Evolutionary conservation across 1,140 invertebrate genomes (phyloP), one percentile per base, ranked within the genome.

Genomic region (Cydia fagiglandana): DNA sequence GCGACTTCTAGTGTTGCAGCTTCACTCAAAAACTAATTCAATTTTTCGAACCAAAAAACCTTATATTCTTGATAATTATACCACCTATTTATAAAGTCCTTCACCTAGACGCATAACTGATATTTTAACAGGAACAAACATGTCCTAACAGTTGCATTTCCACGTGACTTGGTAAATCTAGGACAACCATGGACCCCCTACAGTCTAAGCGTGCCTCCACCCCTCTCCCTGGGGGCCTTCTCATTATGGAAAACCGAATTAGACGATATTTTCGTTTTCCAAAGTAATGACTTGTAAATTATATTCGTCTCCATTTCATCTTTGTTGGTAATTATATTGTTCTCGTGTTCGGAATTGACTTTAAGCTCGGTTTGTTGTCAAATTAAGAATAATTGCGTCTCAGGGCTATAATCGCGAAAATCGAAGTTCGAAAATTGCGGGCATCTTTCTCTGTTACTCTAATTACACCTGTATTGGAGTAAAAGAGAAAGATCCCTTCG

Each of bases 241-340:
- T 70, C 66, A 70, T 70, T 70, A 70, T 20, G 38, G 66, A 38
- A 70, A 70, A 70, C 66, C 66, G n/a, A 70, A 70, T 70, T 70
- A 70, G 15, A 70, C 38, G 30, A 70, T 70, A 70, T 70, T 70
- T 70, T 70, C 66, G 45, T 38, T 41, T 66, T 70, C 66, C 64
- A 13, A 34, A 38, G 66, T 70, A 70, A 70, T 70, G 34, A 17
- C 66, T 70, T 38, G 30, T 38, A 70, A 70, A 70, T 70, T 70
- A 38, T 70, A 70, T 70, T 70, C 34, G 34, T 70, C 66, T 70
- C 34, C 66, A 70, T 70, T 70, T 70, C 66, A 70, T 70, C 66
- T 70, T 70, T 41, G 56, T 41, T 70, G 66, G 66, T 70, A 70
- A 70, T 38, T 70, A 70, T 38, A 70, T 70, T 70, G 66, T 38